phyloP scores from a whole-genome alignment of 2,797 vertebrate species.

The Myripristis murdjan region DNA sequence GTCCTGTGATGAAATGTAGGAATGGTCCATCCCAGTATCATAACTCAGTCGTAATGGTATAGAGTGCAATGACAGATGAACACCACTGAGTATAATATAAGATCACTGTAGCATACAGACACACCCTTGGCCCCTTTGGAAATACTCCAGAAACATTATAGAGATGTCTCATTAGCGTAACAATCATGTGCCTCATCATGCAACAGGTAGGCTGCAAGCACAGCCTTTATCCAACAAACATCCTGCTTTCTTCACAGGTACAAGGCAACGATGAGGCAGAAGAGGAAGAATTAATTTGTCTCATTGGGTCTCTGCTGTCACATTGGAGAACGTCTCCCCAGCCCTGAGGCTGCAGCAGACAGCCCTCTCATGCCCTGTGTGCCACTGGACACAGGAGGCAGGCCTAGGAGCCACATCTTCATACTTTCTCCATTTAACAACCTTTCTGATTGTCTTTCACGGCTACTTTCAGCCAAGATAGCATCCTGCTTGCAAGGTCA shows the following conservation, averaged over 20 bases:
- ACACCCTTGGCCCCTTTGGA: slow-evolving; percentile 12
- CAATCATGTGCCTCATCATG: background rate
- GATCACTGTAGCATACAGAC: background rate
- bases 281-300: background rate
- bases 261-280: background rate
- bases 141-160: too few species aligned
- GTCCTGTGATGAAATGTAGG: too few species aligned
- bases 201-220: slow-evolving; percentile 4
- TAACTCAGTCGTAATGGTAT: too few species aligned
- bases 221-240: background rate
- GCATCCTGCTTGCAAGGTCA: background rate
- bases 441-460: slow-evolving; percentile 12
- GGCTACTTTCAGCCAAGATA: too few species aligned
- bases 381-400: slow-evolving; percentile 23
- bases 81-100: too few species aligned
- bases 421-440: too few species aligned
- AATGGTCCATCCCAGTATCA: too few species aligned
- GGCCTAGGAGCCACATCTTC: too few species aligned
- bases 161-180: background rate
- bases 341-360: slow-evolving; percentile 43
- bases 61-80: too few species aligned
- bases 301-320: slow-evolving; percentile 40
- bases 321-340: slow-evolving; percentile 51
- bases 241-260: background rate
- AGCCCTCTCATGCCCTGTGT: slow-evolving; percentile 9